Evolutionary conservation across 92 coral and sea anemone genomes (phyloP), one percentile per base, ranked within the genome.

Genomic region (Virgularia gustaviana): DNA sequence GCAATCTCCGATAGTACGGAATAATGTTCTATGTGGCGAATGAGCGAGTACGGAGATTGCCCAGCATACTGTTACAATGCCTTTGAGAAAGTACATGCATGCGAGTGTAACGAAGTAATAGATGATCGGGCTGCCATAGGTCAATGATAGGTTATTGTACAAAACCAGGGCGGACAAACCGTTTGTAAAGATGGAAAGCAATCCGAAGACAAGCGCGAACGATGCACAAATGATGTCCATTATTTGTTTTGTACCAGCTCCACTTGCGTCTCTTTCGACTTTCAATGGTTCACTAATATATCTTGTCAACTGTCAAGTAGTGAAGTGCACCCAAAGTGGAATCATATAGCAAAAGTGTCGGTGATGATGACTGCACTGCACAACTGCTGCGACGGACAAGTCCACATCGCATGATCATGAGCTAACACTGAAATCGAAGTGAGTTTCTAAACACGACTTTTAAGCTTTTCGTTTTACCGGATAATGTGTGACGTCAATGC

Each of bases 401-500:
- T n/a, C n/a, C n/a, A n/a, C n/a, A n/a, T n/a, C n/a, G n/a, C n/a
- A n/a, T n/a, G n/a, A n/a, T n/a, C n/a, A n/a, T n/a, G n/a, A n/a
- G n/a, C n/a, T n/a, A n/a, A n/a, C n/a, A n/a, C n/a, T n/a, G n/a
- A n/a, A n/a, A n/a, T n/a, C n/a, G n/a, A n/a, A n/a, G n/a, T n/a
- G n/a, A n/a, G 6, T 37, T 68, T 68, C 47, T 68, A 37, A 49
- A 49, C 60, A 25, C n/a, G 31, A 68, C 75, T 68, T 68, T 68
- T 68, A 68, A 68, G 75, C 74, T 34, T 38, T 64, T 64, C 12
- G 52, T 22, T 42, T 49, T 16, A 68, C 75, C 75, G 75, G 75
- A 68, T 68, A 54, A 68, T 8, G 43, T 68, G 3, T 68, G 75
- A 68, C 75, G 75, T 68, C 75, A 68, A 68, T 68, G 75, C n/a